Conservation (phyloP, 2,888 invertebrate species). For the Pemphredon lugubris region DNA sequence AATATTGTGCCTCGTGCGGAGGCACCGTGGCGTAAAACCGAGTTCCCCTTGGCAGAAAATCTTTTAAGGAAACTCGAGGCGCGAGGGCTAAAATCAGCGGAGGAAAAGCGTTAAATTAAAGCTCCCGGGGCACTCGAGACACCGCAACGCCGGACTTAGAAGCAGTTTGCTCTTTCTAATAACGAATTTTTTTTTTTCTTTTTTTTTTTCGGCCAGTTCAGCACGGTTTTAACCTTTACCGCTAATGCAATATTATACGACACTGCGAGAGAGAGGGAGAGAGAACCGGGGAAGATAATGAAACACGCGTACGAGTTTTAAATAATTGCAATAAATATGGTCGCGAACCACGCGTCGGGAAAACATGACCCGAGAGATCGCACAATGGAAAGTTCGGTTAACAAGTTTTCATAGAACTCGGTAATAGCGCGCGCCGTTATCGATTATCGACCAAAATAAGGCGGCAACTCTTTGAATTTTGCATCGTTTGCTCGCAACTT, state of each 20-base stretch:
- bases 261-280: too few relatives aligned
- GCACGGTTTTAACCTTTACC: not conserved
- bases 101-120: slow-evolving; percentile 61
- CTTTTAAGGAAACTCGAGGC: slow-evolving; percentile 61
- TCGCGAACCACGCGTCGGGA: too few relatives aligned
- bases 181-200: slow-evolving; percentile 19
- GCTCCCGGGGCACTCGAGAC: slow-evolving; percentile 38
- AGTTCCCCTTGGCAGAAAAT: slow-evolving; percentile 57
- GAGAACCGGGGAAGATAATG: too few relatives aligned
- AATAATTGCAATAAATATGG: too few relatives aligned
- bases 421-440: too few relatives aligned
- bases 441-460: too few relatives aligned
- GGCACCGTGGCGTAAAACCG: slow-evolving; percentile 52
- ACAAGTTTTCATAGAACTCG: too few relatives aligned
- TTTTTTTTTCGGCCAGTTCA: not conserved
- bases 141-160: slow-evolving; percentile 47
- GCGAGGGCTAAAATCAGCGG: slow-evolving; percentile 56
- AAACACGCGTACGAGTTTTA: too few relatives aligned
- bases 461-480: too few relatives aligned
- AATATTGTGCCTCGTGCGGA: slow-evolving; percentile 55
- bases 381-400: too few relatives aligned
- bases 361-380: too few relatives aligned
- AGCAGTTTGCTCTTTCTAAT: slow-evolving; percentile 49
- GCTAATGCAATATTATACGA: slow-evolving; percentile 19
- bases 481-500: too few relatives aligned